phyloP scores from a whole-genome alignment of 2,888 invertebrate genomes.

The Drosophila mimica region DNA sequence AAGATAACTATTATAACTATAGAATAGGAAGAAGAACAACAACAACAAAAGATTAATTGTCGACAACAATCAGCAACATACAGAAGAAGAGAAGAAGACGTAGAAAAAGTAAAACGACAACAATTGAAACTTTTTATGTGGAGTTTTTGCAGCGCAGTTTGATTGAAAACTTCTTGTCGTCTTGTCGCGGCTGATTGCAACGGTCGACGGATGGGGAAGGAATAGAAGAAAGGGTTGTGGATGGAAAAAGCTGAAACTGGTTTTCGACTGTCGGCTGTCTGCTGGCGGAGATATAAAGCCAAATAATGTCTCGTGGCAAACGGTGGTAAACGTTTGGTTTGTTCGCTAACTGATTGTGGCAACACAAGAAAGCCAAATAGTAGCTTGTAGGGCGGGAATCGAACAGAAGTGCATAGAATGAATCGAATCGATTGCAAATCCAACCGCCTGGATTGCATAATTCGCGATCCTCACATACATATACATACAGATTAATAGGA shows the following conservation, averaged over 20 bases:
- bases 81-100: conserved; percentile 1
- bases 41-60: conserved; percentile 2
- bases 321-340: conserved; percentile 27
- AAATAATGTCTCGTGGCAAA: conserved; percentile 55
- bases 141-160: conserved; percentile 38
- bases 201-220: conserved; percentile 6
- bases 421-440: conserved; percentile 44
- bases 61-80: conserved; percentile 7
- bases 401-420: conserved; percentile 23
- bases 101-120: conserved; percentile 16
- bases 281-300: conserved; percentile 24
- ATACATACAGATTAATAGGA: not conserved
- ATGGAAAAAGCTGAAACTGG: conserved; percentile 41
- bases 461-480: conserved; percentile 8
- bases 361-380: conserved; percentile 24
- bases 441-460: conserved; percentile 36
- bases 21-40: not conserved
- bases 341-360: conserved; percentile 35
- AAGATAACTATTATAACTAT: not conserved
- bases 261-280: conserved; percentile 25
- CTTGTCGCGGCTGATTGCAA: conserved; percentile 53
- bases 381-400: not conserved
- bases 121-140: conserved; percentile 32
- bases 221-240: conserved; percentile 37
- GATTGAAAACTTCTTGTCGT: conserved; percentile 61